Conservation (phyloP, 2,888 invertebrate species). For the Xanthorhoe designata region DNA sequence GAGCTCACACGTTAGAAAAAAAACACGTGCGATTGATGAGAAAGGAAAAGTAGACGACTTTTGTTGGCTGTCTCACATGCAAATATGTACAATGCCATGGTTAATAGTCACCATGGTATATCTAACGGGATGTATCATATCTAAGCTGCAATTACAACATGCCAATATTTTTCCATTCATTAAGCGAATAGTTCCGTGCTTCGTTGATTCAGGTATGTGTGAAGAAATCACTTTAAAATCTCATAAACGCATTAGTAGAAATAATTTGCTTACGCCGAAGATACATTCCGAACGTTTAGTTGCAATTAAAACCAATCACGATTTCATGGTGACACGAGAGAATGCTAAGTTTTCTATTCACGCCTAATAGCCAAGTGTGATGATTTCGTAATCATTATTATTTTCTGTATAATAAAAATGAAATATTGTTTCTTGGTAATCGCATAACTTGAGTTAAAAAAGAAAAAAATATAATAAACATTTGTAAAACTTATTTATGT, state of each 20-base stretch:
- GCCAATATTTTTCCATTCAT: constrained; percentile 14
- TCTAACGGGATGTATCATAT: too few relatives aligned
- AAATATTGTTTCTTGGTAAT: too few relatives aligned
- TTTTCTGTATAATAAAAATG: too few relatives aligned
- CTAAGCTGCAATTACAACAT: neutral
- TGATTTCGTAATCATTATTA: constrained; percentile 1
- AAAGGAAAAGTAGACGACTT: too few relatives aligned
- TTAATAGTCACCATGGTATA: too few relatives aligned
- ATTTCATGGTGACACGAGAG: constrained; percentile 28
- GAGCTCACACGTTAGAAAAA: too few relatives aligned
- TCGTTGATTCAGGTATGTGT: constrained; percentile 18
- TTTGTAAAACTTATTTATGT: too few relatives aligned
- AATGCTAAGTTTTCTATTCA: constrained; percentile 26
- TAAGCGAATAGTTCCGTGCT: constrained; percentile 17
- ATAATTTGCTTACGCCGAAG: constrained; percentile 20
- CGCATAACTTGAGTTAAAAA: too few relatives aligned
- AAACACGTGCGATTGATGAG: too few relatives aligned
- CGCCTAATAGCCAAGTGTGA: constrained; percentile 7
- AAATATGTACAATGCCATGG: too few relatives aligned
- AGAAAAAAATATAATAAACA: too few relatives aligned
- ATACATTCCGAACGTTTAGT: constrained; percentile 23
- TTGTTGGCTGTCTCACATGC: too few relatives aligned
- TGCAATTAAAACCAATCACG: constrained; percentile 31
- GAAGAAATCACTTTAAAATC: constrained; percentile 15
- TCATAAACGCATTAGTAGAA: constrained; percentile 16